These are phyloP conservation scores for Bembecia ichneumoniformis DNA, from an alignment of 2,888 invertebrate genomes.

Conservation along the genomic window DNA sequence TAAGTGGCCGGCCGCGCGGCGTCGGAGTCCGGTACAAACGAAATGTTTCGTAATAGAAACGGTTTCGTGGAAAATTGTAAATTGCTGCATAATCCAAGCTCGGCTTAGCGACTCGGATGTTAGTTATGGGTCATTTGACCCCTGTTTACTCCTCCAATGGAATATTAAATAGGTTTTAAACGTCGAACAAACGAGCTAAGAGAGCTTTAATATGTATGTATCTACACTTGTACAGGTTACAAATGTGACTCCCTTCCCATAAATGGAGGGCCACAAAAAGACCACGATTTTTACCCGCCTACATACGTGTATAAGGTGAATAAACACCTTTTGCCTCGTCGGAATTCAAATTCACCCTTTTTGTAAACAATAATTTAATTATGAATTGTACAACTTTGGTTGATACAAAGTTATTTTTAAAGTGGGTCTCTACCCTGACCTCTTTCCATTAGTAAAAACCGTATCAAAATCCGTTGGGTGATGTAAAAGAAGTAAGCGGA, in stretches of 20 bases:
- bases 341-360: neutral
- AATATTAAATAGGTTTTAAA: constrained; percentile 42
- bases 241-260: neutral
- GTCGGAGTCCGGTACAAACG: constrained; percentile 6
- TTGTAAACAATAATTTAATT: too few relatives aligned
- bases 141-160: constrained; percentile 35
- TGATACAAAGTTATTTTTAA: too few relatives aligned
- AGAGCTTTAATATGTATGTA: constrained; percentile 14
- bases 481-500: too few relatives aligned
- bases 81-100: constrained; percentile 35
- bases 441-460: too few relatives aligned
- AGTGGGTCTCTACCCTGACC: too few relatives aligned
- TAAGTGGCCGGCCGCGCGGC: constrained; percentile 15
- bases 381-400: too few relatives aligned
- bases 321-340: neutral
- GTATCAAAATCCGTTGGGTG: too few relatives aligned
- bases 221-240: neutral
- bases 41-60: constrained; percentile 7
- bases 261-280: neutral
- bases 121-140: constrained; percentile 57
- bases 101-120: constrained; percentile 22
- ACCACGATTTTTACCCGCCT: neutral
- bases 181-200: constrained; percentile 16
- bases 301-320: neutral
- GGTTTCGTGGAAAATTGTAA: constrained; percentile 55